Evolutionary conservation across 2,113 vertebrate genomes (phyloP).

Genomic region (Amblyopsis rosae): DNA sequence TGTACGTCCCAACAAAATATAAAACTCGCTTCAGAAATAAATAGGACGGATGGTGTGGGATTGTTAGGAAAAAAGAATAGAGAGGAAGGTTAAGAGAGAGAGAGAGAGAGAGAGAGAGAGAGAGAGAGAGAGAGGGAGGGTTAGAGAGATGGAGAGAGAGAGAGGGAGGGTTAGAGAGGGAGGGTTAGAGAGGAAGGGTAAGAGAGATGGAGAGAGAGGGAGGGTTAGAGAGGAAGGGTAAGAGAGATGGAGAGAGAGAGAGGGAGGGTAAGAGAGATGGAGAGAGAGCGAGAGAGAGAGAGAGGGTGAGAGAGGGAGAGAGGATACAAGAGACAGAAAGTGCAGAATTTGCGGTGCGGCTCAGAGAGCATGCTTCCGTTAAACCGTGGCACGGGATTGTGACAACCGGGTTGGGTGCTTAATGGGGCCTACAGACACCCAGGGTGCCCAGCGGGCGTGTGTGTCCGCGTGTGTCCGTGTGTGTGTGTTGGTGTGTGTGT

Average conservation of each 20-base stretch:
- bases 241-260: not conserved
- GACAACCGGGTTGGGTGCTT: conserved; percentile 52
- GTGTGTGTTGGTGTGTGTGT: conserved; percentile 5
- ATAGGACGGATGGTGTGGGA: not conserved
- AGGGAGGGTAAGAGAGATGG: not conserved
- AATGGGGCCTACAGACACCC: conserved; percentile 50
- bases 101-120: not conserved
- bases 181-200: not conserved
- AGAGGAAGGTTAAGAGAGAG: too few species aligned
- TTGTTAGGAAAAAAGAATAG: too few species aligned
- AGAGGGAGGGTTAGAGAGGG: not conserved
- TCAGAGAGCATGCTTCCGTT: conserved; percentile 40
- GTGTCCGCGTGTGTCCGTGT: conserved; percentile 3
- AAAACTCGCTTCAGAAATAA: too few species aligned
- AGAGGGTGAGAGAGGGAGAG: conserved; percentile 9
- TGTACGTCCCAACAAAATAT: too few species aligned
- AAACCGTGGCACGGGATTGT: conserved; percentile 18
- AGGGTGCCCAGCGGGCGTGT: conserved; percentile 23
- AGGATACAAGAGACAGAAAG: not conserved
- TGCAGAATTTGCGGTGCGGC: conserved; percentile 39
- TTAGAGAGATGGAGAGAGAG: not conserved
- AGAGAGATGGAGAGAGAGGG: not conserved
- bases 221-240: conserved; percentile 4
- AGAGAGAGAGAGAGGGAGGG: conserved; percentile 3
- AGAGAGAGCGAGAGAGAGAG: conserved; percentile 3